Percentiles rank a stretch among this genome's conserved stretches.
phyloP scores from a whole-genome alignment of 2,797 vertebrate genomes.

The Clarias platycephalus region DNA sequence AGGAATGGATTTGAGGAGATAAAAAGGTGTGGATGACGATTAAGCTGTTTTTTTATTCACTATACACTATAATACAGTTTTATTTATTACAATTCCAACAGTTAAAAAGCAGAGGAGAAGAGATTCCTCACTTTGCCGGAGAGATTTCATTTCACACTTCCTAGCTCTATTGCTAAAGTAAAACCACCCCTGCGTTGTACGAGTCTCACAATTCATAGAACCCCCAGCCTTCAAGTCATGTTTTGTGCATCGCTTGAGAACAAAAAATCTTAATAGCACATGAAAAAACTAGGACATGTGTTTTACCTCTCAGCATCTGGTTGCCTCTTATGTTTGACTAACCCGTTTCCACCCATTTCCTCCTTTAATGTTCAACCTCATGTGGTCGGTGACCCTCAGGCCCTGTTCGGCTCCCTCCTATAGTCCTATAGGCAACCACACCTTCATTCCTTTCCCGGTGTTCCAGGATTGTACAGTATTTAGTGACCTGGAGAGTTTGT shows the following conservation, averaged over 20 bases:
- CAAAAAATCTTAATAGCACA: not conserved
- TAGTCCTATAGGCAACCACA: conserved; percentile 22
- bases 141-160: not conserved
- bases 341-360: conserved; percentile 31
- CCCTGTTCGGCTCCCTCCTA: not conserved
- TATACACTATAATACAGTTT: not conserved
- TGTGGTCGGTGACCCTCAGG: conserved; percentile 8
- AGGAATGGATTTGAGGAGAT: not conserved
- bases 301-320: conserved; percentile 39
- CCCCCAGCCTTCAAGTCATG: not conserved
- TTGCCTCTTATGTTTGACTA: conserved; percentile 41
- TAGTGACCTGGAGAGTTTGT: not conserved
- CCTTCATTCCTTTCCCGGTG: conserved; percentile 9
- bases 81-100: not conserved
- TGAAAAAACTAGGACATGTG: not conserved
- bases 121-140: not conserved
- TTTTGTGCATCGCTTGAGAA: not conserved
- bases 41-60: not conserved
- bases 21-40: not conserved
- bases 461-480: not conserved
- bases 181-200: not conserved
- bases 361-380: conserved; percentile 45
- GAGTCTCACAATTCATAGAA: not conserved
- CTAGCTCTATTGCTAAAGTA: not conserved
- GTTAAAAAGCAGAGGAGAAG: not conserved